Base-by-base conservation (phyloP, 1,140 invertebrate genomes). In the Nymphalis io region DNA sequence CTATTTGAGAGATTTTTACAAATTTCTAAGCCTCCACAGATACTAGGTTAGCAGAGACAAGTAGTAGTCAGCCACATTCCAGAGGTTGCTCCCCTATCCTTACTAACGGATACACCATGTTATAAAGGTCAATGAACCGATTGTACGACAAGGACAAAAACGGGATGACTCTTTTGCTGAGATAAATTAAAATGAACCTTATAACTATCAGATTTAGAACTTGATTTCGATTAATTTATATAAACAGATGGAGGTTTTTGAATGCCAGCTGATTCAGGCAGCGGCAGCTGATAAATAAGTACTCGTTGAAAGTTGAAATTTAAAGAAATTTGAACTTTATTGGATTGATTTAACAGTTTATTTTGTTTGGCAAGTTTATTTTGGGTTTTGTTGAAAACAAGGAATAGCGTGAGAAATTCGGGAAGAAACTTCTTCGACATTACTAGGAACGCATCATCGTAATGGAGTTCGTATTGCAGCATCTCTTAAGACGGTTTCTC, bases 351-450 rank as follows among this genome's bases (percentile, higher is more conserved):
- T 60, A 74, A 76, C 46, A 66, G 63, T 58, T 57, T 76, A 66
- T 68, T 72, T 59, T 71, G 33, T 51, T 65, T 71, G 46, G 42
- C 27, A 40, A 40, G 13, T 21, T 3, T 58, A 72, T 73, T 80
- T 83, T 65, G 3, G 62, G 38, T 83, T 64, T 80, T 76, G 74
- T 78, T 68, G 77, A 83, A 85, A 86, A 84, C 79, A 74, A 71
- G 80, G 82, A 84, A 70, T 78, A 91, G 76, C 89, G 89, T 91
- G 89, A 91, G 89, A 91, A 91, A 88, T 89, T 90, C 84, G 84
- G 86, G 84, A 88, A 87, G 80, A 86, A 90, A 89, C 83, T 88
- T 89, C 88, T 91, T 90, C 84, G 75, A 72, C 69, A 46, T 58
- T 84, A 91, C 88, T 72, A 91, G 88, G 89, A 73, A 51, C 6